Evolutionary conservation across 2,888 invertebrate genomes (phyloP), one percentile per base, ranked within the genome.

Genomic region (Drosophila cognata): DNA sequence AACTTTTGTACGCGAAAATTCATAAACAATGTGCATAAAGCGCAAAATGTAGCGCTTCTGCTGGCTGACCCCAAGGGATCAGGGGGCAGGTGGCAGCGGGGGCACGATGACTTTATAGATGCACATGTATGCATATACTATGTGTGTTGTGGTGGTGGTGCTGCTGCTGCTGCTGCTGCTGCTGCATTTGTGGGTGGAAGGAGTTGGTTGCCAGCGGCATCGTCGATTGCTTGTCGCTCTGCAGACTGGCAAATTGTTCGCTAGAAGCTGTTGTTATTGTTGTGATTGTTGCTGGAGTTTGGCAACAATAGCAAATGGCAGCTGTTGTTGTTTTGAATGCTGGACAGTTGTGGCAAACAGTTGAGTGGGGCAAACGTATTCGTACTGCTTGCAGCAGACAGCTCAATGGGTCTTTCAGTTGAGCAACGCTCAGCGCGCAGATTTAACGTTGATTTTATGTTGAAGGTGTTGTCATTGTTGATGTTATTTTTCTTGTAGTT

Each of bases 1-100:
- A 89, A 82, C 81, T 89, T 88, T 89, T 88, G 89, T 89, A 84
- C 76, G 78, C 87, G 86, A 81, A 88, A 87, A 88, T 87, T 87
- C 88, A 87, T 87, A 87, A 87, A 87, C 87, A 87, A 87, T 86
- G 86, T 83, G 82, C 82, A 85, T 84, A 87, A 85, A 86, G 87
- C 85, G 85, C 85, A 85, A 86, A 85, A 88, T 88, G 86, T 88
- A 81, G 88, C 88, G 86, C 85, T 85, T 88, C 82, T 81, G 79
- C 67, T 51, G 33, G 71, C 29, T 79, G 83, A 76, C 77, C 74
- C 79, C 74, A 71, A 64, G 66, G 67, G 75, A 53, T 21, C 21
- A 62, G 25, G 50, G 0, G 3, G 16, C 46, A 46, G 18, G 38
- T 8, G 8, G 38, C 13, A 38, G 18, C 13, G 18, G 55, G 4